Base-by-base conservation (phyloP, 2,113 vertebrate species). In the Gallinago jamesoni region DNA sequence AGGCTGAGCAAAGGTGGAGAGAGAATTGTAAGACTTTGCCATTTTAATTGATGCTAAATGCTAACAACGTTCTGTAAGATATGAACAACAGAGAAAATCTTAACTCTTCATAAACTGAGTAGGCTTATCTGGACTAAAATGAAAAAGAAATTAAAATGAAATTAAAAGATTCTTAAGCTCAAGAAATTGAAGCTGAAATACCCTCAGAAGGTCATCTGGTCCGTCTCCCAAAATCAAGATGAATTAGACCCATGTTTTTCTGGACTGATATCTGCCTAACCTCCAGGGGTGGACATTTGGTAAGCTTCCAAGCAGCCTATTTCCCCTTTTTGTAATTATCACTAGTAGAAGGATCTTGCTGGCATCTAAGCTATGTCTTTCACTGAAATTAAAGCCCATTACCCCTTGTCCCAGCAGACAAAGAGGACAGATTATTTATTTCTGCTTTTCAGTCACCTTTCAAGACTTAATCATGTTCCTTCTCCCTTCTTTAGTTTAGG, bases 261-360 rank as follows among this genome's bases (percentile, higher is more conserved):
- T 87, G 74, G 55, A 67, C 55, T 74, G 37, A 16, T 79, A 92
- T n/a, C 62, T 79, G 62, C 33, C 82, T 86, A 92, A 88, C 35
- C 37, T 45, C 59, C 37, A 84, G 76, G 64, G 59, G 64, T 74
- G 76, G 84, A 62, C 15, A 82, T 77, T 66, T 95, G 90, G 64
- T 94, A 93, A 90, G 50, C 37, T 93, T 93, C 95, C 86, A 93
- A 77, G 41, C 41, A 93, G 81, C 37, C 72, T 95, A 81, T 93
- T 93, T 96, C 86, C 86, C 63, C 63, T 73, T 92, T 86, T 62
- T 2, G 17, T 55, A 72, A 63, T 92, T 97, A 92, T 81, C 30
- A 77, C 43, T 35, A 83, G 43, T 19, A 86, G 74, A 90, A 93
- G 48, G 45, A 80, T 66, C 57, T 86, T 83, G 31, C 72, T 90